Evolutionary conservation across 2,113 vertebrate species (phyloP).

Genomic region (Acrocephalus arundinaceus): DNA sequence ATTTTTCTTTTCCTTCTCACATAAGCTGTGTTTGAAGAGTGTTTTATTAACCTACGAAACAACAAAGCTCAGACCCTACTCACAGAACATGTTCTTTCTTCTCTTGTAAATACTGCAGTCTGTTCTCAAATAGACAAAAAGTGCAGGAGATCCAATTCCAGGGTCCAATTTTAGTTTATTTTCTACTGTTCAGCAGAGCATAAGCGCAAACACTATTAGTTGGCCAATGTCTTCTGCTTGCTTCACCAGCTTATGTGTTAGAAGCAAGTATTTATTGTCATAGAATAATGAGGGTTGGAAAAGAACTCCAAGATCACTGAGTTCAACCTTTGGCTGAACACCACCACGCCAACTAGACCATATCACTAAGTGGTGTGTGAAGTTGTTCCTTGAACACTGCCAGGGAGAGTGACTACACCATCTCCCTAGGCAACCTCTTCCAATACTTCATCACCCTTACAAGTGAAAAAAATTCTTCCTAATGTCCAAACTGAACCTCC

Average conservation of each 20-base stretch:
- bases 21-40: background rate
- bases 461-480: background rate
- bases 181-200: background rate
- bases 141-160: background rate
- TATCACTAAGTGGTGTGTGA: too few relatives aligned
- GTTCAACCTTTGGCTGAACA: background rate
- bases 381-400: background rate
- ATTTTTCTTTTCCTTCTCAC: background rate
- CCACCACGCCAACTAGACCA: background rate
- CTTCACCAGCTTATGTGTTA: background rate
- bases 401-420: background rate
- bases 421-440: background rate
- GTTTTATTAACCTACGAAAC: background rate
- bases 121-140: background rate
- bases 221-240: background rate
- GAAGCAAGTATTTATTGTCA: constrained; percentile 18
- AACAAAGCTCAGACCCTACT: background rate
- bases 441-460: background rate
- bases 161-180: background rate
- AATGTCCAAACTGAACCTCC: background rate
- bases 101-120: background rate
- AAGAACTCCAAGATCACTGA: background rate
- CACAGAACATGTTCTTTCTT: background rate
- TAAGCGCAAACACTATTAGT: background rate
- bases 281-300: background rate